phyloP scores from a whole-genome alignment of 2,113 vertebrate species.

The Nannobrachium achirus region DNA sequence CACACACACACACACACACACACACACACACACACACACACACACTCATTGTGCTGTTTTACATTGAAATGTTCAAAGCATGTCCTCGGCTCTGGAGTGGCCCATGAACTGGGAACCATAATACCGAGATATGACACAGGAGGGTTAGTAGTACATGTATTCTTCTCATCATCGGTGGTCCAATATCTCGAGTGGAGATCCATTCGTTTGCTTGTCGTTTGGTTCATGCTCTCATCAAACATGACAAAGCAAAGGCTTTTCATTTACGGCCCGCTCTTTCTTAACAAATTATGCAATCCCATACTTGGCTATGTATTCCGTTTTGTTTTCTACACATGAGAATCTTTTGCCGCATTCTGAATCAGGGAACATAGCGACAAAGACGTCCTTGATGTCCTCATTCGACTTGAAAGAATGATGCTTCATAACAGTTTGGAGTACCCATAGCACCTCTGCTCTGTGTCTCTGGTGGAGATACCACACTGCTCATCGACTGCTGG shows the following conservation, averaged over 20 bases:
- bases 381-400: conserved; percentile 6
- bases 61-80: too few species aligned
- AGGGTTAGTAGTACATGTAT: too few species aligned
- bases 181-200: too few species aligned
- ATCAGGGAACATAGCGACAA: conserved; percentile 24
- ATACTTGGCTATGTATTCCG: conserved; percentile 10
- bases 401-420: conserved; percentile 26
- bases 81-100: too few species aligned
- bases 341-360: not conserved
- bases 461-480: conserved; percentile 31
- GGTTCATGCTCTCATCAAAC: conserved; percentile 26
- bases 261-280: conserved; percentile 5
- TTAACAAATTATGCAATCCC: conserved; percentile 19
- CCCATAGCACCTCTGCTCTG: conserved; percentile 24
- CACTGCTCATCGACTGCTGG: conserved; percentile 22
- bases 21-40: too few species aligned
- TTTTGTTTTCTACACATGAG: conserved; percentile 6
- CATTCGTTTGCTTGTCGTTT: conserved; percentile 33
- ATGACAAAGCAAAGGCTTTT: conserved; percentile 18
- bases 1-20: too few species aligned
- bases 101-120: too few species aligned
- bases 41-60: too few species aligned
- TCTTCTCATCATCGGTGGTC: too few species aligned
- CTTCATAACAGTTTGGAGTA: conserved; percentile 23
- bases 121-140: too few species aligned